Evolutionary conservation across 2,888 invertebrate genomes (phyloP).

Genomic region (Leistus spinibarbis): DNA sequence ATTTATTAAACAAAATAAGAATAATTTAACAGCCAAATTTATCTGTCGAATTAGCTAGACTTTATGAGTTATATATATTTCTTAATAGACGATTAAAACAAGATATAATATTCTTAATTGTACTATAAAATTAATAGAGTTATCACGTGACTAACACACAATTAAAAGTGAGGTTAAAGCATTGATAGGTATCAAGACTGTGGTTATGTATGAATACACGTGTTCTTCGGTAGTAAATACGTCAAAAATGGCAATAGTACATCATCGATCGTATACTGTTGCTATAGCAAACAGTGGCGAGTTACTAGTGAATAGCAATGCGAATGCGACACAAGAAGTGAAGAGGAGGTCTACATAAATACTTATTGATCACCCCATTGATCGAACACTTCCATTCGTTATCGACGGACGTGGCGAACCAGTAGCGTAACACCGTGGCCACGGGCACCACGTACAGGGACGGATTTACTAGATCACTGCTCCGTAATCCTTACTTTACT

Average conservation of each 20-base stretch:
- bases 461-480: not conserved
- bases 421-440: not conserved
- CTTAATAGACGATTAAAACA: not conserved
- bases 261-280: not conserved
- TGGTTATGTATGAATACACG: not conserved
- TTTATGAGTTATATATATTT: not conserved
- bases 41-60: not conserved
- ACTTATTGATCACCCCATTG: slow-evolving; percentile 11
- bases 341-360: slow-evolving; percentile 1
- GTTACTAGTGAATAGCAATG: not conserved
- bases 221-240: not conserved
- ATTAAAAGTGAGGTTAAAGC: no score
- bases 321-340: no score
- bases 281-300: not conserved
- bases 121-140: not conserved
- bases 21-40: not conserved
- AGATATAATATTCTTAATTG: not conserved
- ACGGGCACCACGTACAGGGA: not conserved
- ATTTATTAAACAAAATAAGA: not conserved
- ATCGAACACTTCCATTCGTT: slow-evolving; percentile 4
- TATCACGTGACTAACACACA: not conserved
- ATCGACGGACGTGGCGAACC: slow-evolving; percentile 9
- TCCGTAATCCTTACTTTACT: no score
- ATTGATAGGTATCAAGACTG: not conserved
- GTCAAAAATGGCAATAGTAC: not conserved